These are phyloP conservation scores for Cercopithecus mona DNA, from an alignment of 2,113 vertebrate genomes.

Conservation along the genomic window DNA sequence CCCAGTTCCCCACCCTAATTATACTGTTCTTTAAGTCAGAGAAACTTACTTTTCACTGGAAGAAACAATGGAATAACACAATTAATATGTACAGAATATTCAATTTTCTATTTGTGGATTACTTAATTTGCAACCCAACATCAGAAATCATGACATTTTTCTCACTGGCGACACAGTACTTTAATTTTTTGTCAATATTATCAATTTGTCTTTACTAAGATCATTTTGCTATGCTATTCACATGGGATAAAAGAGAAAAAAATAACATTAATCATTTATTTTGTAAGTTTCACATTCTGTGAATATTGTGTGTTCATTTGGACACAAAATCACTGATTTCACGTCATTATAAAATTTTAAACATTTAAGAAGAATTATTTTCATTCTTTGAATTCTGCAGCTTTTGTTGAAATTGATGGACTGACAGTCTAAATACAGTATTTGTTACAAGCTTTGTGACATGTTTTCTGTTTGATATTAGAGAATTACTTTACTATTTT, in stretches of 20 bases:
- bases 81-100: not conserved
- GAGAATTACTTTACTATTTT: not conserved
- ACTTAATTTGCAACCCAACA: not conserved
- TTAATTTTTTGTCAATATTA: not conserved
- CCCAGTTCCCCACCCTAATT: not conserved
- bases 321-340: not conserved
- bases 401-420: not conserved
- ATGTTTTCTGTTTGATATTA: not conserved
- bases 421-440: not conserved
- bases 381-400: not conserved
- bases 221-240: not conserved
- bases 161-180: not conserved
- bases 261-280: not conserved
- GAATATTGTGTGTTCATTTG: not conserved
- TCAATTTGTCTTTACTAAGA: not conserved
- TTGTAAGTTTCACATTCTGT: not conserved
- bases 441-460: not conserved
- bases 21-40: not conserved
- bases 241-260: not conserved
- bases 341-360: not conserved
- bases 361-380: not conserved
- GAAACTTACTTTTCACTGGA: not conserved
- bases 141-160: not conserved
- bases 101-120: not conserved
- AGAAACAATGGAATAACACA: not conserved